phyloP scores from a whole-genome alignment of 2,888 invertebrate genomes.

The Scaptomyza flava region DNA sequence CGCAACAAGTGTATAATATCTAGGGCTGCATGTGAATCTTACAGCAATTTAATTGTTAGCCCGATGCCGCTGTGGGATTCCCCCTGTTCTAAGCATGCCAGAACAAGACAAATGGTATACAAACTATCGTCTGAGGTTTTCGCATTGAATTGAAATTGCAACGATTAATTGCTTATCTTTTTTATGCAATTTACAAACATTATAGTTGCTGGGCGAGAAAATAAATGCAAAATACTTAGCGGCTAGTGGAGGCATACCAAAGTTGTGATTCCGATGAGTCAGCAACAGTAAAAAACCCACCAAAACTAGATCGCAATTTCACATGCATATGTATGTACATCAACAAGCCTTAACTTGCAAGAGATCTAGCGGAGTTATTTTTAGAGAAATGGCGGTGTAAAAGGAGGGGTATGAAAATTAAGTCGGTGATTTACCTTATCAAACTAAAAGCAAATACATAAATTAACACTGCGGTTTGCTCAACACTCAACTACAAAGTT shows the following conservation, averaged over 20 bases:
- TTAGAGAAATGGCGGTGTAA: neutral
- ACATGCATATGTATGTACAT: neutral
- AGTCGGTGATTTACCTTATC: constrained; percentile 2
- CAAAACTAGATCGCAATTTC: constrained; percentile 15
- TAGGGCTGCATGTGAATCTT: constrained; percentile 1
- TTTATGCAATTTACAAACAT: constrained; percentile 2
- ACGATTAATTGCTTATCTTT: constrained; percentile 20
- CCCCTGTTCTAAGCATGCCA: neutral
- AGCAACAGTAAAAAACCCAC: constrained; percentile 19
- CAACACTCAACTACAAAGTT: neutral
- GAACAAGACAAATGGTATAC: constrained; percentile 9
- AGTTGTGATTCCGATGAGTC: constrained; percentile 31
- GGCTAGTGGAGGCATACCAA: constrained; percentile 40
- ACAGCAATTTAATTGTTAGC: constrained; percentile 11
- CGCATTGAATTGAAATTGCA: constrained; percentile 14
- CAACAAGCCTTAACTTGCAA: neutral
- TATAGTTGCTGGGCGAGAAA: constrained; percentile 2
- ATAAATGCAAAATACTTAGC: constrained; percentile 20
- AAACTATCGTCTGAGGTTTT: neutral
- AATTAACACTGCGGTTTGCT: constrained; percentile 4
- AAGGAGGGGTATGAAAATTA: neutral
- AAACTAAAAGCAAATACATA: constrained; percentile 11
- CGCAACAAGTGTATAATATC: neutral
- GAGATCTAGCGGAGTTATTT: neutral
- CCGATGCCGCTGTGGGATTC: neutral